Evolutionary conservation across 2,113 vertebrate genomes (phyloP).

Genomic region (Capra hircus): DNA sequence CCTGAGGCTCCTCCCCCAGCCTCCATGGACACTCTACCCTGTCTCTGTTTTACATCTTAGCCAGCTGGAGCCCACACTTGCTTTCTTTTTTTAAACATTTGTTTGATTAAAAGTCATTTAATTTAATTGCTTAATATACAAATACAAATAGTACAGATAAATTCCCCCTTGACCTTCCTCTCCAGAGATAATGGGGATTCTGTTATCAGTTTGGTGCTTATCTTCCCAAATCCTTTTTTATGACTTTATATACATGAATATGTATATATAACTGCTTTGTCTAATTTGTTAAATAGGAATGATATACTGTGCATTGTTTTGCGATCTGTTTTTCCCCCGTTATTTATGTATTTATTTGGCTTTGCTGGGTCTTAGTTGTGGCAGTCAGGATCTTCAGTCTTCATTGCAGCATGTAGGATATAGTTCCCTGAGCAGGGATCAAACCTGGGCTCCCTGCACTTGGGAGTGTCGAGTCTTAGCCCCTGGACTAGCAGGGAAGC

Average conservation of each 20-base stretch:
- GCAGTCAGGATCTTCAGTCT: background rate
- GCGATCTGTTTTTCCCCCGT: background rate
- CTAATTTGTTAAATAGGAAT: background rate
- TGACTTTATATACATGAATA: background rate
- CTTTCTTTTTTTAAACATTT: background rate
- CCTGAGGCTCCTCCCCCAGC: background rate
- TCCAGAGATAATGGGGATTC: background rate
- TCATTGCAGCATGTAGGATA: background rate
- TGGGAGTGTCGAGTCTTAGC: background rate
- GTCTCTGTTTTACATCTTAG: background rate
- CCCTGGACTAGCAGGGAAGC: background rate
- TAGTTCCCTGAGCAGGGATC: background rate
- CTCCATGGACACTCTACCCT: background rate
- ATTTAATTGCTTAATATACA: background rate
- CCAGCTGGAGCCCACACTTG: background rate
- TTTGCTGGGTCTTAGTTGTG: background rate
- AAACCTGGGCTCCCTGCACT: background rate
- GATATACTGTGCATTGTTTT: background rate
- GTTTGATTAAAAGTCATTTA: background rate
- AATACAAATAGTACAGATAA: background rate
- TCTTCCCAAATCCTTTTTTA: background rate
- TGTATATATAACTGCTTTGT: background rate
- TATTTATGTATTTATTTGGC: background rate
- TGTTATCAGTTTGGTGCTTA: background rate
- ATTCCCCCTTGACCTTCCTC: background rate